Percentiles rank a stretch among this genome's conserved stretches.
phyloP scores from a whole-genome alignment of 2,113 vertebrate species.

The Lepidiolamprologus cunningtoni region DNA sequence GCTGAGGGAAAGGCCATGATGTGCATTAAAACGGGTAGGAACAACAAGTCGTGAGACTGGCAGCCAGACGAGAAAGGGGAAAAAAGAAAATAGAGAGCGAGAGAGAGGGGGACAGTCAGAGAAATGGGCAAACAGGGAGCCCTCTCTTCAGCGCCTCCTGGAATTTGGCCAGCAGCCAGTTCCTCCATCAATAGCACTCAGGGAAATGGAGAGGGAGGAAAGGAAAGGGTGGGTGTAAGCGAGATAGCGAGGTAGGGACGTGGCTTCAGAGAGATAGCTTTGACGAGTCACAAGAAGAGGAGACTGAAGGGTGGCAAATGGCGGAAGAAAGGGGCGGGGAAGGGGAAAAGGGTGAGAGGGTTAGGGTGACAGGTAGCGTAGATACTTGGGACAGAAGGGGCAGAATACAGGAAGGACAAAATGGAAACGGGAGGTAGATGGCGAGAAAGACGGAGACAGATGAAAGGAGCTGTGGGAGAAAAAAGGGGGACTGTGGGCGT shows the following conservation, averaged over 20 bases:
- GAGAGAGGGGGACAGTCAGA: background rate
- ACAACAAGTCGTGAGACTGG: background rate
- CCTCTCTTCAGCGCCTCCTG: constrained; percentile 17
- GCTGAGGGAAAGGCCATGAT: background rate
- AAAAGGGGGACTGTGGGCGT: background rate
- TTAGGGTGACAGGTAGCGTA: background rate
- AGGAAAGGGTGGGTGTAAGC: background rate
- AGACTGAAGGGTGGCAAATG: constrained; percentile 7
- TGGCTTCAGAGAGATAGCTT: background rate
- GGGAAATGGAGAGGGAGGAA: constrained; percentile 46
- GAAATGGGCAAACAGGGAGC: constrained; percentile 19
- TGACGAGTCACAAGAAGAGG: background rate
- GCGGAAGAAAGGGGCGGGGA: background rate
- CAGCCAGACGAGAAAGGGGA: background rate
- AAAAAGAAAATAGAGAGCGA: background rate
- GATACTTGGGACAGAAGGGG: constrained; percentile 17
- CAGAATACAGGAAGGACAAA: constrained; percentile 35
- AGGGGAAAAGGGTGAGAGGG: background rate
- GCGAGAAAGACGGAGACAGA: constrained; percentile 9
- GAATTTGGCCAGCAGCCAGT: constrained; percentile 47
- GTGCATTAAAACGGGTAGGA: background rate
- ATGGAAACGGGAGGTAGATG: background rate
- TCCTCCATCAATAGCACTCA: constrained; percentile 61
- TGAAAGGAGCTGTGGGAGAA: background rate
- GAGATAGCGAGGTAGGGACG: background rate